Evolutionary conservation across 2,113 vertebrate species (phyloP).

Genomic region (Cygnus atratus): DNA sequence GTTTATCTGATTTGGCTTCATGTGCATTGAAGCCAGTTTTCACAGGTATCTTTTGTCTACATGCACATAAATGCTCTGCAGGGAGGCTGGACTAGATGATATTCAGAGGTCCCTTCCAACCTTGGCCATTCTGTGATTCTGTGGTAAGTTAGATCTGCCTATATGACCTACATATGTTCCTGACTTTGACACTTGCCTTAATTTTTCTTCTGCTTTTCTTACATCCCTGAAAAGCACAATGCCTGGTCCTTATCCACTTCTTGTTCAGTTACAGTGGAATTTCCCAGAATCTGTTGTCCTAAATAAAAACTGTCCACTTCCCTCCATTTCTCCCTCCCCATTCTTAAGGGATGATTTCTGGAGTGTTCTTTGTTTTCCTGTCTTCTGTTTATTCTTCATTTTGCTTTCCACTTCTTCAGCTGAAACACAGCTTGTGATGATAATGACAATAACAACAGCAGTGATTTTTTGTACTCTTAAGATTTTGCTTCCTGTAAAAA

Average conservation of each 20-base stretch:
- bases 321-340: background rate
- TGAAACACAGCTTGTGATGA: constrained; percentile 2
- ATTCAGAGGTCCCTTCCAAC: no score
- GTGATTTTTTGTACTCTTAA: background rate
- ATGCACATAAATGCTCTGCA: no score
- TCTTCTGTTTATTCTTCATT: background rate
- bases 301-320: background rate
- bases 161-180: background rate
- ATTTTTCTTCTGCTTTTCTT: background rate
- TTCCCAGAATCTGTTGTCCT: background rate
- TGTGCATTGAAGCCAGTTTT: background rate
- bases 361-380: background rate
- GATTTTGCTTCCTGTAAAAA: constrained; percentile 39
- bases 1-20: background rate
- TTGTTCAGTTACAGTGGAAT: background rate
- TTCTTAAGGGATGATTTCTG: background rate
- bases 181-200: background rate
- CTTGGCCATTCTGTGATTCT: no score
- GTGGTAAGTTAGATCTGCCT: background rate
- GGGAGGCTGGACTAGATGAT: no score
- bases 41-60: background rate
- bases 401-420: constrained; percentile 6
- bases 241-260: background rate
- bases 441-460: background rate
- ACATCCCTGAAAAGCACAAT: background rate